Percentiles rank a stretch among this genome's conserved stretches.
Evolutionary conservation across 2,888 invertebrate genomes (phyloP).

Genomic region (Spilarctia lutea): DNA sequence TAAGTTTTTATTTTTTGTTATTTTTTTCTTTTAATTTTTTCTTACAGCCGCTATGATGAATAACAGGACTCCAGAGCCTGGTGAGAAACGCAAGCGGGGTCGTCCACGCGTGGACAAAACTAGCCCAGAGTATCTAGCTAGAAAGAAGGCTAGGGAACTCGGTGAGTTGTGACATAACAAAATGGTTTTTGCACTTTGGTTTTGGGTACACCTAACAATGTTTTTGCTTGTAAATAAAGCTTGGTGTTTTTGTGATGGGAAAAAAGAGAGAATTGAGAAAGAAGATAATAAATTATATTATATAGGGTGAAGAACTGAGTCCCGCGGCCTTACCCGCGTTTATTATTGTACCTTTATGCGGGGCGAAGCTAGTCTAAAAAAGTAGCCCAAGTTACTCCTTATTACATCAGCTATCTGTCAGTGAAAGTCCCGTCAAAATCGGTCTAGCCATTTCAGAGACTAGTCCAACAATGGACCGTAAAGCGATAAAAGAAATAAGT

Average conservation of each 20-base stretch:
- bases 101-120: constrained; percentile 79
- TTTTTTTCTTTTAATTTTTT: constrained; percentile 22
- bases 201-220: background rate
- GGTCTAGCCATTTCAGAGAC: too few species aligned
- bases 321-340: too few species aligned
- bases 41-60: constrained; percentile 72
- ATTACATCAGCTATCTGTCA: too few species aligned
- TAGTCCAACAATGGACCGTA: too few species aligned
- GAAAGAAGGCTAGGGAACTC: constrained; percentile 73
- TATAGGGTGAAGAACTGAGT: too few species aligned
- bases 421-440: too few species aligned
- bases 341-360: too few species aligned
- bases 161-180: constrained; percentile 57
- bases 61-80: constrained; percentile 61
- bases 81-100: constrained; percentile 77
- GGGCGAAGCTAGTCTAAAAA: too few species aligned
- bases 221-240: background rate
- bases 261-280: background rate
- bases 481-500: too few species aligned
- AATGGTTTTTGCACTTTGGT: constrained; percentile 13
- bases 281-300: too few species aligned
- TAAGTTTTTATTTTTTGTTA: constrained; percentile 8
- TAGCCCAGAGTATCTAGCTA: constrained; percentile 77
- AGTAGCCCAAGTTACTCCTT: too few species aligned
- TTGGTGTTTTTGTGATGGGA: background rate